Evolutionary conservation across 2,888 invertebrate genomes (phyloP).

Genomic region (Criorhina ranunculi): DNA sequence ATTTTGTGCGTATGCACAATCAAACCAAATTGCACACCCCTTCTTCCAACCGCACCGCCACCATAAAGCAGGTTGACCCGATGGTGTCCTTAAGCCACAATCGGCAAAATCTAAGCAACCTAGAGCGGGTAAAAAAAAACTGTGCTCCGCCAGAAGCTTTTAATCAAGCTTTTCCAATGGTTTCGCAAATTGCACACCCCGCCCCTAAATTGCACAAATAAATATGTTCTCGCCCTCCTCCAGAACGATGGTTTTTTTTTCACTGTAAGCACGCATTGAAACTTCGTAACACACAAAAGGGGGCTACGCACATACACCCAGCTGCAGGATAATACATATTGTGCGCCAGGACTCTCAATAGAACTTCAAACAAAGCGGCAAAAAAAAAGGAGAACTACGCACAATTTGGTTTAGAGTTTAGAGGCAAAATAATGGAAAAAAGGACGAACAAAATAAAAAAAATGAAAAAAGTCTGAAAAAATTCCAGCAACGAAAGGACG

Average conservation of each 20-base stretch:
- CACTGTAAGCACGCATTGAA: constrained; percentile 50
- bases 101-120: constrained; percentile 22
- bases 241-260: constrained; percentile 10
- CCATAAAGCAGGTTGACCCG: constrained; percentile 22
- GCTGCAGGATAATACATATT: constrained; percentile 45
- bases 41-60: not conserved
- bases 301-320: constrained; percentile 52
- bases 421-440: constrained; percentile 48
- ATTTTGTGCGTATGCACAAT: constrained; percentile 41
- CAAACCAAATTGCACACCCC: constrained; percentile 27
- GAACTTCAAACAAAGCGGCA: constrained; percentile 59
- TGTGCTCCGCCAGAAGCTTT: constrained; percentile 46
- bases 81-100: constrained; percentile 27
- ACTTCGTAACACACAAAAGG: constrained; percentile 49
- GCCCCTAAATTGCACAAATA: constrained; percentile 60
- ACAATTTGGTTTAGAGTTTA: constrained; percentile 65
- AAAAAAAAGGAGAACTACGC: constrained; percentile 50
- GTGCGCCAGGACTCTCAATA: constrained; percentile 39
- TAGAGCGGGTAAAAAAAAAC: not conserved
- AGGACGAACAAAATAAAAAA: constrained; percentile 7
- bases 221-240: constrained; percentile 50
- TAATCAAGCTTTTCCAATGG: constrained; percentile 54
- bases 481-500: constrained; percentile 52
- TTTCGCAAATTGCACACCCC: constrained; percentile 50
- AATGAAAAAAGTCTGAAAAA: constrained; percentile 27